phyloP scores from a whole-genome alignment of 2,113 vertebrate genomes.

The Malurus melanocephalus region DNA sequence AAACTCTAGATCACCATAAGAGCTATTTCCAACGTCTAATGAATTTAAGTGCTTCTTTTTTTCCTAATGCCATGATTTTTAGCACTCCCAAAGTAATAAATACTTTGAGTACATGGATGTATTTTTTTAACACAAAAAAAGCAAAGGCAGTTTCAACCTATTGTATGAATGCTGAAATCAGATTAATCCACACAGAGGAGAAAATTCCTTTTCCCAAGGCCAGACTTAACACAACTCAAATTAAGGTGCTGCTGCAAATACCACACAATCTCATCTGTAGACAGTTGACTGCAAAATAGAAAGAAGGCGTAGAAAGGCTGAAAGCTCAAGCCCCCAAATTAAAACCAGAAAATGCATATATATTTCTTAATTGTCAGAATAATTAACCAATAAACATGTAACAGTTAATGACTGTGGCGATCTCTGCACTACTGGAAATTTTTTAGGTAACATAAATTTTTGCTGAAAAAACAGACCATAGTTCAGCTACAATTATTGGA shows the following conservation, averaged over 20 bases:
- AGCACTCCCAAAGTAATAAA: not conserved
- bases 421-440: not conserved
- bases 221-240: not conserved
- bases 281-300: not conserved
- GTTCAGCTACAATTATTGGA: not conserved
- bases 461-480: not conserved
- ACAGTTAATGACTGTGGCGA: rapidly evolving
- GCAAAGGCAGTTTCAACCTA: not conserved
- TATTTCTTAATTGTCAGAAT: not conserved
- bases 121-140: not conserved
- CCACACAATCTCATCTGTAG: not conserved
- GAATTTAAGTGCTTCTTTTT: not conserved
- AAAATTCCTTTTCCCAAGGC: constrained; percentile 5
- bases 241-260: not conserved
- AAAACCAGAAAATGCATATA: not conserved
- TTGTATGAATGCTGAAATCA: not conserved
- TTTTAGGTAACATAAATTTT: not conserved
- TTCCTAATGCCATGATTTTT: not conserved
- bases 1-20: not conserved
- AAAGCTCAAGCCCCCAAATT: not conserved
- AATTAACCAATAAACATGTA: not conserved
- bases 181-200: not conserved
- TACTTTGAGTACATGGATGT: not conserved
- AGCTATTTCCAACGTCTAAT: not conserved
- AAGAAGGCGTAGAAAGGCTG: not conserved